Percentiles rank a stretch among this genome's conserved stretches.
Evolutionary conservation across 2,113 vertebrate genomes (phyloP).

Genomic region (Ophthalmolycus amberensis): DNA sequence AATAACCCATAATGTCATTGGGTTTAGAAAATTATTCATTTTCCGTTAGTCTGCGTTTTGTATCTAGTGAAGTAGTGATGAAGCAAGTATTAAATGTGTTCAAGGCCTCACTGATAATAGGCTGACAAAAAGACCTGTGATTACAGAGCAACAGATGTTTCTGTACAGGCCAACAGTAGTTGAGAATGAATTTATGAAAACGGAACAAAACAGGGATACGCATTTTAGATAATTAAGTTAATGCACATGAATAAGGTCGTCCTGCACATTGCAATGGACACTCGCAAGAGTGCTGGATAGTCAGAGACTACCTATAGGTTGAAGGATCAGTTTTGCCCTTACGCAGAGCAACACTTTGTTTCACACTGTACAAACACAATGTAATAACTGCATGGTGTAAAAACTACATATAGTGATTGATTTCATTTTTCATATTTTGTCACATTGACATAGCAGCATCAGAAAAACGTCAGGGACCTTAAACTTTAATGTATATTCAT

Average conservation of each 20-base stretch:
- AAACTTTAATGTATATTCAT: not conserved
- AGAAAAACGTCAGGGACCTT: not conserved
- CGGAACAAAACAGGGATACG: not conserved
- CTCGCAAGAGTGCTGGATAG: not conserved
- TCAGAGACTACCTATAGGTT: not conserved
- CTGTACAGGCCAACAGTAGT: not conserved
- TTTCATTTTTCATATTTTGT: not conserved
- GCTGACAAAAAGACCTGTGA: not conserved
- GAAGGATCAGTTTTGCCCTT: not conserved
- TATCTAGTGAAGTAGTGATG: not conserved
- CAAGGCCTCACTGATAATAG: not conserved
- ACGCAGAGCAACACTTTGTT: not conserved
- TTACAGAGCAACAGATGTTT: not conserved
- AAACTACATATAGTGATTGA: not conserved
- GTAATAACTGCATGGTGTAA: not conserved
- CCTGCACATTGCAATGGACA: not conserved
- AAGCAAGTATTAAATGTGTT: not conserved
- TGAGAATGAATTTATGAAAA: not conserved
- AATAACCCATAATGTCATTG: not conserved
- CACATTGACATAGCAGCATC: not conserved
- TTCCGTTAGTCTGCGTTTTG: not conserved
- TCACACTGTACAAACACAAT: not conserved
- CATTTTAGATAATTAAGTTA: not conserved
- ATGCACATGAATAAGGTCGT: not conserved
- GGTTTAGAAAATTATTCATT: not conserved